Evolutionary conservation across 2,113 vertebrate species (phyloP), one percentile per base, ranked within the genome.

Genomic region (Calypte anna): DNA sequence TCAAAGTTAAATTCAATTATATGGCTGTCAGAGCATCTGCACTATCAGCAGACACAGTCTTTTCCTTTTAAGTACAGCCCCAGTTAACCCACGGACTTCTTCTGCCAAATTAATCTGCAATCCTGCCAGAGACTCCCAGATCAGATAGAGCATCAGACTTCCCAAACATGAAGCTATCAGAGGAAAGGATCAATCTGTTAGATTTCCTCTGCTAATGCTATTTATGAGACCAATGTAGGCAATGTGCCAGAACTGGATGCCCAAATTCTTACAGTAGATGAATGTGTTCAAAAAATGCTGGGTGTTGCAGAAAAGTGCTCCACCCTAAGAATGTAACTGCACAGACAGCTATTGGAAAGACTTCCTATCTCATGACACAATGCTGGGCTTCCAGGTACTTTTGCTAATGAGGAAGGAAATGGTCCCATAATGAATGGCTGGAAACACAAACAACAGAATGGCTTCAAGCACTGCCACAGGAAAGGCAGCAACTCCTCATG

Each of bases 281-380:
- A 72, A 16, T 76, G 21, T 63, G 53, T 81, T 83, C 78, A 82
- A 59, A 76, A 69, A 88, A 70, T 14, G 74, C 67, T 78, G 83
- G 90, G 85, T 44, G 89, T 72, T 66, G 81, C 67, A 58, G 23
- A 14, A 74, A 73, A 43, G 58, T 12, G 28, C 61, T 72, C 80
- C 82, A 33, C 76, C 72, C 83, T 40, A 16, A 36, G 91, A 63
- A 70, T 40, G 55, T 20, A 80, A 95, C 38, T 72, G 86, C 58
- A 61, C 3, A 78, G 76, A 63, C 79, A 96, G 44, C 81, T 44
- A 33, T 2, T 77, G 80, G 94, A 95, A 94, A 83, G 69, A 91
- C 80, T 96, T 96, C 95, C 93, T 93, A 90, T 96, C 93, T 83
- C 92, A 86, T 69, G 92, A 93, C 93, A 95, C 90, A 96, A 91